phyloP scores from a whole-genome alignment of 2,797 vertebrate species.

The Holocentrus rufus region DNA sequence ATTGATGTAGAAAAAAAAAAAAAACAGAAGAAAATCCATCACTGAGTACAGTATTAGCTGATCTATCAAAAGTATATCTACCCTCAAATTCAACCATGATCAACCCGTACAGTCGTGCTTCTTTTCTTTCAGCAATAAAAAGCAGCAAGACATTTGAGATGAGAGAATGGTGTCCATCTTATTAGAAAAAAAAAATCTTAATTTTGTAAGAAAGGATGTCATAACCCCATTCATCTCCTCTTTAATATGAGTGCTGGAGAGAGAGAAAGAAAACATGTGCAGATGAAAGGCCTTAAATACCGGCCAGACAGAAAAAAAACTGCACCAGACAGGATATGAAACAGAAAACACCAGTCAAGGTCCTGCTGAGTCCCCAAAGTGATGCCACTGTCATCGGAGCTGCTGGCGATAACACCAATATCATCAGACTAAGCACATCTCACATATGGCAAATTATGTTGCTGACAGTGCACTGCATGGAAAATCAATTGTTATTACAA shows the following conservation, averaged over 20 bases:
- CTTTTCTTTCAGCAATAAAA: background rate
- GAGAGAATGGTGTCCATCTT: background rate
- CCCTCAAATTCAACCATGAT: background rate
- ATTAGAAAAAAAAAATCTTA: background rate
- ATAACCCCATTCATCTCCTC: background rate
- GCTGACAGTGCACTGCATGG: background rate
- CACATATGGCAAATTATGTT: constrained; percentile 24
- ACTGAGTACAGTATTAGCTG: constrained; percentile 14
- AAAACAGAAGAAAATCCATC: constrained; percentile 7
- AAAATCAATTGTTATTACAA: constrained; percentile 14
- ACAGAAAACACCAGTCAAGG: background rate
- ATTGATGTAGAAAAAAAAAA: background rate
- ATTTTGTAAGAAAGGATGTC: constrained; percentile 1
- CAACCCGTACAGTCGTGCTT: background rate
- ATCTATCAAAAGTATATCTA: constrained; percentile 10
- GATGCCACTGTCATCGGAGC: background rate
- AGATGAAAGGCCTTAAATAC: background rate
- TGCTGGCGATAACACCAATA: constrained; percentile 12
- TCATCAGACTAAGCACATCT: constrained; percentile 23
- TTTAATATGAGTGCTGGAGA: background rate
- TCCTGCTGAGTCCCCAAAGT: constrained; percentile 18
- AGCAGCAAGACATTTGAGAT: background rate
- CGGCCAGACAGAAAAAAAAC: constrained; percentile 3
- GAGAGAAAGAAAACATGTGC: background rate
- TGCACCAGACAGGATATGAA: background rate